Evolutionary conservation across 1,140 invertebrate genomes (phyloP).

Genomic region (Adoxophyes honmai): DNA sequence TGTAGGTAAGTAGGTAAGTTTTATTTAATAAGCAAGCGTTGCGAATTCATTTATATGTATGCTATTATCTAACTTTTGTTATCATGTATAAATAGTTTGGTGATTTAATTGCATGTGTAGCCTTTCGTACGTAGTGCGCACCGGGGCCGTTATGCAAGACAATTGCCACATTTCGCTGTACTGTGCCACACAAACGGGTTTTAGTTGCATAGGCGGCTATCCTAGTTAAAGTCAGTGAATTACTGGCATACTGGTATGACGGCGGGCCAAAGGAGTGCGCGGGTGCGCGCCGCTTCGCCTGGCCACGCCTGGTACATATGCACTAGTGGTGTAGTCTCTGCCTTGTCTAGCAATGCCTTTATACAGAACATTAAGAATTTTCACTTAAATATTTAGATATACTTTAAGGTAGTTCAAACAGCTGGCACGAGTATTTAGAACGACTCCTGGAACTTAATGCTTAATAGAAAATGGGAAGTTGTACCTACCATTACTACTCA

Average conservation of each 20-base stretch:
- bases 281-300: background rate
- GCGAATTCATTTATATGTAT: background rate
- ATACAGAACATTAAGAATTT: no score
- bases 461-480: no score
- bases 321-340: no score
- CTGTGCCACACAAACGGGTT: constrained; percentile 3
- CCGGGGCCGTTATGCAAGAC: constrained; percentile 1
- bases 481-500: no score
- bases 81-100: background rate
- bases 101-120: constrained; percentile 6
- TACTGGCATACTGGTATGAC: constrained; percentile 6
- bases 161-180: constrained; percentile 13
- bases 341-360: no score
- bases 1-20: background rate
- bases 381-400: no score
- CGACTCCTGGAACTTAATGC: no score
- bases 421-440: no score
- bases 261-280: background rate
- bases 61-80: background rate
- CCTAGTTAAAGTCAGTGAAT: constrained; percentile 4
- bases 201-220: constrained; percentile 1
- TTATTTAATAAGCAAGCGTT: constrained; percentile 1
- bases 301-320: background rate
- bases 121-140: background rate
- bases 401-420: no score